These are phyloP conservation scores for Anthopleura sola DNA, from an alignment of 64 coral and sea anemone species.

Conservation along the genomic window DNA sequence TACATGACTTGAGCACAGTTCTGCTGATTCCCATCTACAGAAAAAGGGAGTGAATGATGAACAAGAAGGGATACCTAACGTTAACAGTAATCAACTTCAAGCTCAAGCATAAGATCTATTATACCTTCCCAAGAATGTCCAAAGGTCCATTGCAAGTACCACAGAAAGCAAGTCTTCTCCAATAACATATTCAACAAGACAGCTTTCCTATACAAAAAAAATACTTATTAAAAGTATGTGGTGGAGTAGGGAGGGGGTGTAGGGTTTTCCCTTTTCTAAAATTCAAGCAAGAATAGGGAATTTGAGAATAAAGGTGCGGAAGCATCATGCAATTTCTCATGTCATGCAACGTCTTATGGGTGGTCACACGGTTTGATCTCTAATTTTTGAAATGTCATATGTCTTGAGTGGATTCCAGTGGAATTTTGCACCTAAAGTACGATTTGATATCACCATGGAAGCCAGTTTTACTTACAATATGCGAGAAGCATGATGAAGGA, in stretches of 20 bases:
- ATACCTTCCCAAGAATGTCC: conserved; percentile 81
- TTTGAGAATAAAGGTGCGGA: too few relatives aligned
- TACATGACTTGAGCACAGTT: conserved; percentile 42
- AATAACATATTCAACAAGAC: conserved; percentile 49
- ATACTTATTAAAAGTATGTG: not conserved
- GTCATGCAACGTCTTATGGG: too few relatives aligned
- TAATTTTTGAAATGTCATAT: too few relatives aligned
- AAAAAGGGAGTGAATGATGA: not conserved
- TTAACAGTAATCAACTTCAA: too few relatives aligned
- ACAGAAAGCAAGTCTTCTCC: conserved; percentile 31
- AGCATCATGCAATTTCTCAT: too few relatives aligned
- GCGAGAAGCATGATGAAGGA: conserved; percentile 55
- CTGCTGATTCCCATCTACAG: conserved; percentile 48
- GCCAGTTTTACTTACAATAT: conserved; percentile 54
- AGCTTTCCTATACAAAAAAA: conserved; percentile 36
- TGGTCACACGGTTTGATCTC: too few relatives aligned
- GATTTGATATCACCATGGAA: not conserved
- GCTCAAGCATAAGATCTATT: too few relatives aligned
- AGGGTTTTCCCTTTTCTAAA: too few relatives aligned
- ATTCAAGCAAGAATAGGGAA: too few relatives aligned
- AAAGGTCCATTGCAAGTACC: conserved; percentile 54
- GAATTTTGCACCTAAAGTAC: too few relatives aligned
- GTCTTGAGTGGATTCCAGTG: too few relatives aligned
- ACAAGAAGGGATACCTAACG: not conserved
- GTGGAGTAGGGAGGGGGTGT: too few relatives aligned